phyloP scores from a whole-genome alignment of 1,140 invertebrate genomes.

The Sitodiplosis mosellana region DNA sequence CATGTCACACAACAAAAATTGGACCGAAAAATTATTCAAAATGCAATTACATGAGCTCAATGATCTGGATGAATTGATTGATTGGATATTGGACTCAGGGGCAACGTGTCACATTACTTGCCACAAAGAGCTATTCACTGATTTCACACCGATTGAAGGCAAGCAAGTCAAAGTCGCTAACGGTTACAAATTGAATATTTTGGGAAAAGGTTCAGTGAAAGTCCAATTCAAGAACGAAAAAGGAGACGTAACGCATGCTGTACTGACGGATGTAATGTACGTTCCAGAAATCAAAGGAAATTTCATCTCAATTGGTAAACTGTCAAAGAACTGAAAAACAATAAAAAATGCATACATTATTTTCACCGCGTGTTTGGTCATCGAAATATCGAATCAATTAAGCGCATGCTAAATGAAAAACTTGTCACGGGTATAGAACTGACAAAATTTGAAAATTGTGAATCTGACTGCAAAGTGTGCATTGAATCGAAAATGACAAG shows the following conservation, averaged over 20 bases:
- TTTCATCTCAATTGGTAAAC: background rate
- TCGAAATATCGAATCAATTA: conserved; percentile 22
- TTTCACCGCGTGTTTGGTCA: conserved; percentile 24
- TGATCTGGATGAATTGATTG: no score
- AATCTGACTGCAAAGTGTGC: conserved; percentile 15
- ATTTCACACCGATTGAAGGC: background rate
- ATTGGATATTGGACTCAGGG: background rate
- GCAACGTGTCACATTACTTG: background rate
- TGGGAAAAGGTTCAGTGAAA: background rate
- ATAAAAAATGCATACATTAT: background rate
- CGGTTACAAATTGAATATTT: background rate
- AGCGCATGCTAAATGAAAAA: conserved; percentile 11
- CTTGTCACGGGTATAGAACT: conserved; percentile 12
- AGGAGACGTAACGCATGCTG: background rate
- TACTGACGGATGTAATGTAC: background rate
- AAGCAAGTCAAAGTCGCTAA: background rate
- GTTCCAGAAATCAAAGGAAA: background rate
- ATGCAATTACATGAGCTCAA: no score
- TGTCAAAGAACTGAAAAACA: background rate
- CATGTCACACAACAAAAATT: no score
- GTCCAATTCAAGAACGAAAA: background rate
- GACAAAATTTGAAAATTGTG: conserved; percentile 3
- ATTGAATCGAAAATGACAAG: conserved; percentile 21
- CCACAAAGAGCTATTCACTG: background rate
- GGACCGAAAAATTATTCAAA: no score